Evolutionary conservation across 1,140 invertebrate species (phyloP).

Genomic region (Plodia interpunctella): DNA sequence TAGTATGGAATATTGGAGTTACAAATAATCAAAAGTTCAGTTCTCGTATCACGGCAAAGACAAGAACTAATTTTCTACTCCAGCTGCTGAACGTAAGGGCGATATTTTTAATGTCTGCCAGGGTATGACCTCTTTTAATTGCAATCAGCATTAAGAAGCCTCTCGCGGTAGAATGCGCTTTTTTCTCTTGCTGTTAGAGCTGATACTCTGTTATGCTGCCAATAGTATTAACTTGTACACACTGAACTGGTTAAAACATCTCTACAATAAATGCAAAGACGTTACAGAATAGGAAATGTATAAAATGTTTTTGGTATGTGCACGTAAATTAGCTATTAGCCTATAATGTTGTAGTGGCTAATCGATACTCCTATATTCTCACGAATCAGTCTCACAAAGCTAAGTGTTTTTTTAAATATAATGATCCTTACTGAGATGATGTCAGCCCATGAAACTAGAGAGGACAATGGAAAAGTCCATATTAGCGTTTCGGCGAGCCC

Average conservation of each 20-base stretch:
- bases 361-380: no score
- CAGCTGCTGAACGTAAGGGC: neutral
- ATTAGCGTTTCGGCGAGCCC: no score
- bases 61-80: neutral
- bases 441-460: no score
- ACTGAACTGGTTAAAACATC: slow-evolving; percentile 12
- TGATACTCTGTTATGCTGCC: slow-evolving; percentile 12
- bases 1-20: neutral
- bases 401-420: no score
- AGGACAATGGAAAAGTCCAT: no score
- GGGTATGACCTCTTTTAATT: slow-evolving; percentile 48
- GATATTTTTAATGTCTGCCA: slow-evolving; percentile 10
- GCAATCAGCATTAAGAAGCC: slow-evolving; percentile 35
- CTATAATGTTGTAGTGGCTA: no score
- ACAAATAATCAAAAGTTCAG: neutral
- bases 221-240: neutral
- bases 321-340: no score
- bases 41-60: neutral
- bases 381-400: no score
- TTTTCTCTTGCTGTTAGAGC: slow-evolving; percentile 5
- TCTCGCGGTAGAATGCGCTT: slow-evolving; percentile 23
- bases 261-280: no score
- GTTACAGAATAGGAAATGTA: no score
- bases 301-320: no score
- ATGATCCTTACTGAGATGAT: no score